Evolutionary conservation across 2,797 vertebrate genomes (phyloP).

Genomic region (Eospalax fontanierii): DNA sequence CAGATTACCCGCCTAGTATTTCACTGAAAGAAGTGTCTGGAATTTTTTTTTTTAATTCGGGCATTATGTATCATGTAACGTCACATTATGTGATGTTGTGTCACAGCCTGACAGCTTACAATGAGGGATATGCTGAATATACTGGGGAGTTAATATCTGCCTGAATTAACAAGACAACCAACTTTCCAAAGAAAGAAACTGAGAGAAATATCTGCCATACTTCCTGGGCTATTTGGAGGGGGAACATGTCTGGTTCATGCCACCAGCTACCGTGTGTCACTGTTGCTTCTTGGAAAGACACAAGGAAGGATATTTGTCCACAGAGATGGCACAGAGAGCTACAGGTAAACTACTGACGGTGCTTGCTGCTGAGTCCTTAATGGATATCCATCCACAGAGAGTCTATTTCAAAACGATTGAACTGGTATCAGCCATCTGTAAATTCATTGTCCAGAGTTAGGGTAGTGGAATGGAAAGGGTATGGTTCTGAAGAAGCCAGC

Average conservation of each 20-base stretch:
- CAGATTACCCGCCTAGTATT: slow-evolving; percentile 90
- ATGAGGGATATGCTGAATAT: slow-evolving; percentile 89
- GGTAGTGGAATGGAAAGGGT: neutral
- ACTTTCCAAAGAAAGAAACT: slow-evolving; percentile 88
- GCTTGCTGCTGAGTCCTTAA: neutral
- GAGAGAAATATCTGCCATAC: slow-evolving; percentile 84
- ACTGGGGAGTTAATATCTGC: slow-evolving; percentile 89
- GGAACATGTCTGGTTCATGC: slow-evolving; percentile 78
- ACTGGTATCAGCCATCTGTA: neutral
- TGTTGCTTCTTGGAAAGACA: slow-evolving; percentile 75
- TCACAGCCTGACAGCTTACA: slow-evolving; percentile 92
- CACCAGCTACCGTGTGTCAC: slow-evolving; percentile 83
- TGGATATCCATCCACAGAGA: neutral
- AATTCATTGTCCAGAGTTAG: neutral
- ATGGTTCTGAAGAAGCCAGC: neutral
- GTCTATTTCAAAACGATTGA: neutral
- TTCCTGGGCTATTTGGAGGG: slow-evolving; percentile 81
- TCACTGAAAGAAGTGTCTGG: slow-evolving; percentile 89
- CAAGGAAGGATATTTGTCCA: slow-evolving; percentile 76
- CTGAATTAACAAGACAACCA: slow-evolving; percentile 91
- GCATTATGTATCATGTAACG: slow-evolving; percentile 91
- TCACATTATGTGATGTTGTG: slow-evolving; percentile 91
- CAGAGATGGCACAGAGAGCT: slow-evolving; percentile 29
- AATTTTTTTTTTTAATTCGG: slow-evolving; percentile 88
- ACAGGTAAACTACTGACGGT: neutral